Evolutionary conservation across 2,113 vertebrate species (phyloP), one percentile per base, ranked within the genome.

Genomic region (Gallinago paraguaiae): DNA sequence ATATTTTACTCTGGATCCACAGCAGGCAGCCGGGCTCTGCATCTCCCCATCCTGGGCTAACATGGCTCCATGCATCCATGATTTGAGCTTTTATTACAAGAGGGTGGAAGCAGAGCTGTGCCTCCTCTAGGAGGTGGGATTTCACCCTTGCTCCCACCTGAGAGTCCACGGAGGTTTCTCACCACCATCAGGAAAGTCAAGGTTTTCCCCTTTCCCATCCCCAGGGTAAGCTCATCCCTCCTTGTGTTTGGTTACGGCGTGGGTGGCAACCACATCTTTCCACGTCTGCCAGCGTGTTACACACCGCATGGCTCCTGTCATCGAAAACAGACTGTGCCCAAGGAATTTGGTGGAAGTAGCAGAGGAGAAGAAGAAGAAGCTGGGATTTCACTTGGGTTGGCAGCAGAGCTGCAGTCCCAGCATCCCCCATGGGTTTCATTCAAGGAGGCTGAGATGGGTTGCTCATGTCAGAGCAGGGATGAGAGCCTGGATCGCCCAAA

Each of bases 1-100:
- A 13, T 39, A 2, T 53, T 61, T 78, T 1, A 15, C 45, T 25
- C 48, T 31, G 50, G 33, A 54, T 4, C 63, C 72, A 25, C 31
- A 23, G 50, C 39, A n/a, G 68, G 64, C 74, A 79, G 74, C 9
- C 22, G 9, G 71, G 67, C 35, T 6, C 84, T 22, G 37, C 1
- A 81, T 3, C 39, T 46, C 72, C 41, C 65, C 45, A 6, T 8
- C 63, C 61, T 9, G 59, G 77, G 54, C 69, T 30, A 41, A 13
- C 1, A 0, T 4, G 19, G 2, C 72, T 19, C 25, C 0, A 0
- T 3, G 39, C 65, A 37, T 2, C 23, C 37, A 13, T 3, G 2
- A 18, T 56, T 46, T 5, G 50, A 80, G 22, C 53, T 90, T 45
- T 69, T 37, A 5, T 2, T 28, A 28, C 23, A 43, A 6, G 60